Percentiles rank a stretch among this genome's conserved stretches.
Evolutionary conservation across 2,888 invertebrate genomes (phyloP).

Genomic region (Cryptus armator): DNA sequence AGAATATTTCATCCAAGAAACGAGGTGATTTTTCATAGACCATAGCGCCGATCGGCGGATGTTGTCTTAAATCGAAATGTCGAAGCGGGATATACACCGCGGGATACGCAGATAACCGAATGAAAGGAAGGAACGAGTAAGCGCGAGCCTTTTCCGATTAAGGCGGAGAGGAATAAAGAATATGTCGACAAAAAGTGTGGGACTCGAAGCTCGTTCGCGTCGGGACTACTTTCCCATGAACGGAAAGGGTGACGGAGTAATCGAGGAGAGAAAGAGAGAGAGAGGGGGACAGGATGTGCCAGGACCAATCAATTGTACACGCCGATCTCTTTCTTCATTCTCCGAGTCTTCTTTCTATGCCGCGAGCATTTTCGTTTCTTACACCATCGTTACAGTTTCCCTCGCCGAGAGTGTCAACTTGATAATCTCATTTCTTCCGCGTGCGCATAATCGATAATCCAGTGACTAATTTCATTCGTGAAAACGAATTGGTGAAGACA

Average conservation of each 20-base stretch:
- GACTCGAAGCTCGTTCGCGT: constrained; percentile 71
- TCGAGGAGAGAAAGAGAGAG: constrained; percentile 68
- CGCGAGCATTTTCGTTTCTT: constrained; percentile 69
- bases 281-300: constrained; percentile 82
- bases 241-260: constrained; percentile 66
- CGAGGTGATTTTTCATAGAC: not conserved
- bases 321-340: constrained; percentile 79
- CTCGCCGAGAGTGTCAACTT: not conserved
- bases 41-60: not conserved
- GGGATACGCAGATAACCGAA: constrained; percentile 26
- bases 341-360: constrained; percentile 64
- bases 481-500: not conserved
- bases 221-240: constrained; percentile 84
- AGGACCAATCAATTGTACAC: constrained; percentile 85
- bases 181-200: constrained; percentile 67
- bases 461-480: not conserved
- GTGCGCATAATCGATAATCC: not conserved
- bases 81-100: constrained; percentile 23
- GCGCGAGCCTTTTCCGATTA: constrained; percentile 50
- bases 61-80: constrained; percentile 43
- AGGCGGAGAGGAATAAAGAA: constrained; percentile 45
- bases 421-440: not conserved
- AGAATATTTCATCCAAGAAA: too few relatives aligned
- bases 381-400: constrained; percentile 55
- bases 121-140: constrained; percentile 28